Evolutionary conservation across 2,888 invertebrate species (phyloP).

Genomic region (Eurytoma adleriae): DNA sequence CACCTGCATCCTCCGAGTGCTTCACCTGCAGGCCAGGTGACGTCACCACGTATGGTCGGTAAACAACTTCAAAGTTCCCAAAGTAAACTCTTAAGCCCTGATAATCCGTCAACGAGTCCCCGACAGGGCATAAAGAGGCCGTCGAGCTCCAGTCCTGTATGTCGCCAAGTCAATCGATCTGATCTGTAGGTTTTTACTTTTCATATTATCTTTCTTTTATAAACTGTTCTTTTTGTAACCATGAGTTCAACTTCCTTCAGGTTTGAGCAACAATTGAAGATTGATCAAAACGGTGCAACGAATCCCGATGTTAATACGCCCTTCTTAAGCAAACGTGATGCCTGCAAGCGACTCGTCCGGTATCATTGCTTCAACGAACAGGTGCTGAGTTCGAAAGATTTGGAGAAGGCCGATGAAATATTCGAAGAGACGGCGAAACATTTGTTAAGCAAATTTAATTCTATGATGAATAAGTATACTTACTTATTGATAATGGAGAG

Average conservation of each 20-base stretch:
- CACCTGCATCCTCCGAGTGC: conserved; percentile 67
- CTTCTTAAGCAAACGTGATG: conserved; percentile 84
- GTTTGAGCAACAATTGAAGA: conserved; percentile 85
- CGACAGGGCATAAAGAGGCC: conserved; percentile 73
- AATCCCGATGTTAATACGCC: conserved; percentile 86
- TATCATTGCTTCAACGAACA: conserved; percentile 87
- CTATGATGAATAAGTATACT: conserved; percentile 86
- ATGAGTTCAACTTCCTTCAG: conserved; percentile 74
- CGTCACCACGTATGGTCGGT: conserved; percentile 60
- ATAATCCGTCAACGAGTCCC: conserved; percentile 65
- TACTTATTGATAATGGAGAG: conserved; percentile 86
- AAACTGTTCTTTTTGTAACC: background rate
- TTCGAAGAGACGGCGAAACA: conserved; percentile 83
- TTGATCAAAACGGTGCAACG: conserved; percentile 85
- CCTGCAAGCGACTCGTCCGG: conserved; percentile 84
- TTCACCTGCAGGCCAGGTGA: conserved; percentile 69
- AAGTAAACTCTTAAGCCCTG: conserved; percentile 61
- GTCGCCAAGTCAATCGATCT: conserved; percentile 70
- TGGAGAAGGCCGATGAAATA: conserved; percentile 83
- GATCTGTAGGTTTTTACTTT: conserved; percentile 70
- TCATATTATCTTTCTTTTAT: background rate
- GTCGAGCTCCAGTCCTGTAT: conserved; percentile 71
- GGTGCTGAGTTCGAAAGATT: conserved; percentile 80
- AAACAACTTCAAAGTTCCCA: conserved; percentile 53
- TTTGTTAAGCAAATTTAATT: conserved; percentile 83